Conservation (phyloP, 2,113 vertebrate genomes). For the Oenanthe oenanthe region DNA sequence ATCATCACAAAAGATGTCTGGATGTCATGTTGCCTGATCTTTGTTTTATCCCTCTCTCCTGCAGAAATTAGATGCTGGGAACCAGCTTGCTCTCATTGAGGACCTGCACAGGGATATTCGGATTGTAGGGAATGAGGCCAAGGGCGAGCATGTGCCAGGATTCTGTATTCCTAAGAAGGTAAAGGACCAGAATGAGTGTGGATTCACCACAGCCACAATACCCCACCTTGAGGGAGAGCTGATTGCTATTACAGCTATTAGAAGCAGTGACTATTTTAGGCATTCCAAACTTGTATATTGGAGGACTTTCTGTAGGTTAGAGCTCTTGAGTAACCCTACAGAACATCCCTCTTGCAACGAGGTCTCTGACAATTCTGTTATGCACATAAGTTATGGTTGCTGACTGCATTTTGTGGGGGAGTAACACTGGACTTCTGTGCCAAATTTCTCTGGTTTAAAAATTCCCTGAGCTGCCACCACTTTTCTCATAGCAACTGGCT, state of each 20-base stretch:
- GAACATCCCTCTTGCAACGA: neutral
- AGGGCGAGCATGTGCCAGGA: slow-evolving; percentile 90
- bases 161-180: slow-evolving; percentile 99
- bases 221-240: neutral
- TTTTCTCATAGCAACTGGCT: slow-evolving; percentile 60
- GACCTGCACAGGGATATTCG: slow-evolving; percentile 94
- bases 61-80: slow-evolving; percentile 94
- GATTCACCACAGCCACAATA: neutral
- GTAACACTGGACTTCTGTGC: slow-evolving; percentile 25
- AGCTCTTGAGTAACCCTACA: neutral
- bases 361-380: neutral
- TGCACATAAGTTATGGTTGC: neutral
- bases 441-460: slow-evolving; percentile 54
- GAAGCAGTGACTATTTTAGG: neutral
- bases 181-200: neutral
- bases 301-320: neutral
- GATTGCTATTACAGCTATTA: neutral
- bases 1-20: neutral
- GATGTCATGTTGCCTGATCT: neutral
- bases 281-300: neutral
- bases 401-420: slow-evolving; percentile 27
- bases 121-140: slow-evolving; percentile 86
- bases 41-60: neutral
- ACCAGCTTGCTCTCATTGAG: slow-evolving; percentile 93
- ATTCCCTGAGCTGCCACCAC: slow-evolving; percentile 22